phyloP scores from a whole-genome alignment of 1,140 invertebrate genomes.

The Callitettix versicolor region DNA sequence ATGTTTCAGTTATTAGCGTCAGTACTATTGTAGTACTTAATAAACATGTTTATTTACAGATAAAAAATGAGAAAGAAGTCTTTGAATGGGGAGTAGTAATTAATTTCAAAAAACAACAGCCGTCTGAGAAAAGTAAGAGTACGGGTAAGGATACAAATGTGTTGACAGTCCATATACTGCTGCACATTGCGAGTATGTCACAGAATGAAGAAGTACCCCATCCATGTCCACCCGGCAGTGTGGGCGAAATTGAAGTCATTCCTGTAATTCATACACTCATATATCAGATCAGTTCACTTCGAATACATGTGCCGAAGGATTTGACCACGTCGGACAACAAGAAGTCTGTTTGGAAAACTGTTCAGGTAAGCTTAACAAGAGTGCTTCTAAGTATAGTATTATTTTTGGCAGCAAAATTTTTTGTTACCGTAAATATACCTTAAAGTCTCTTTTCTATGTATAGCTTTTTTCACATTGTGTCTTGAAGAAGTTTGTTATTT shows the following conservation, averaged over 20 bases:
- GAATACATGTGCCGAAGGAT: constrained; percentile 85
- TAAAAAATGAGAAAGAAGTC: constrained; percentile 73
- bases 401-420: too few species aligned
- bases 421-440: too few species aligned
- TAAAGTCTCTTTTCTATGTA: too few species aligned
- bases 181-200: constrained; percentile 51
- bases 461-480: too few species aligned
- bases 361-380: constrained; percentile 45
- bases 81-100: constrained; percentile 96
- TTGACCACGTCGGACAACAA: constrained; percentile 72
- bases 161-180: constrained; percentile 59
- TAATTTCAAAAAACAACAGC: constrained; percentile 68
- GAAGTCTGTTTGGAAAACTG: constrained; percentile 73
- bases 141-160: constrained; percentile 38
- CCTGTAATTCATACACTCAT: constrained; percentile 75
- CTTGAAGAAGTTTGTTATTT: too few species aligned
- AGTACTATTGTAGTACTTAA: too few species aligned
- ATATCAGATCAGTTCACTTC: constrained; percentile 76
- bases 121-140: constrained; percentile 36
- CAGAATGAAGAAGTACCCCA: constrained; percentile 38
- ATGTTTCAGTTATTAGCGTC: too few species aligned
- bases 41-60: too few species aligned
- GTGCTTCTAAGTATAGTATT: not conserved
- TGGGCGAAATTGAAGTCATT: constrained; percentile 82
- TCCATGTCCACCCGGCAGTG: constrained; percentile 51